Evolutionary conservation across 2,113 vertebrate genomes (phyloP), one percentile per base, ranked within the genome.

Genomic region (Protomyctophum bolini): DNA sequence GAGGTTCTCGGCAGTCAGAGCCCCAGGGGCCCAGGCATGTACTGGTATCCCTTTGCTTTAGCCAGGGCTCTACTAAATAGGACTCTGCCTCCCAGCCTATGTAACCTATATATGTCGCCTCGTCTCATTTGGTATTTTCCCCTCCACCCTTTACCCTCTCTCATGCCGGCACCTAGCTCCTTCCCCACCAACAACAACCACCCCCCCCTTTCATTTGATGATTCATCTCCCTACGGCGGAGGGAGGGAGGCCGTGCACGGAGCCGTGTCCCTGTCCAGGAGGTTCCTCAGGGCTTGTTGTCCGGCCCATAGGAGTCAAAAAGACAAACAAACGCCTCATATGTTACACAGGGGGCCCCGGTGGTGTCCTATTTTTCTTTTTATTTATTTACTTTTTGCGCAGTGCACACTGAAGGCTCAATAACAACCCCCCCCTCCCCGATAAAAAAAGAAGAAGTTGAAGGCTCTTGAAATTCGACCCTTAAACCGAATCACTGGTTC

Each of bases 1-100:
- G 56, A 33, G 10, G 3, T 21, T 10, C 55, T 21, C 46, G 67
- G 64, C 58, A 47, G 33, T 46, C 21, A 9, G 57, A 45, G 28
- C 66, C 68, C 64, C 21, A 48, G 62, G 57, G 50, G 33, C 72
- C 58, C 65, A 41, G 33, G 60, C 41, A 41, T 56, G 41, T 56
- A 57, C 69, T 41, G 33, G 21, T 41, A 41, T 41, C 33, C 2
- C 33, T 41, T 41, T 41, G 33, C 58, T 71, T 72, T 68, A 47
- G 15, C 66, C 67, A 11, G 14, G 12, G 47, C 29, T 29, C 14
- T 41, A 41, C 33, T 41, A 41, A 41, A 12, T 45, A 46, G 41
- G 41, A 41, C 63, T 51, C 58, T 6, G 15, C 57, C 21, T 15
- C 28, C 21, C 58, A 11, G 58, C 28, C 58, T 11, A 60, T 10